A percentile compares a stretch with the other conserved stretches of the same genome.
Evolutionary conservation across 2,888 invertebrate species (phyloP).

Genomic region (Plusia festucae): DNA sequence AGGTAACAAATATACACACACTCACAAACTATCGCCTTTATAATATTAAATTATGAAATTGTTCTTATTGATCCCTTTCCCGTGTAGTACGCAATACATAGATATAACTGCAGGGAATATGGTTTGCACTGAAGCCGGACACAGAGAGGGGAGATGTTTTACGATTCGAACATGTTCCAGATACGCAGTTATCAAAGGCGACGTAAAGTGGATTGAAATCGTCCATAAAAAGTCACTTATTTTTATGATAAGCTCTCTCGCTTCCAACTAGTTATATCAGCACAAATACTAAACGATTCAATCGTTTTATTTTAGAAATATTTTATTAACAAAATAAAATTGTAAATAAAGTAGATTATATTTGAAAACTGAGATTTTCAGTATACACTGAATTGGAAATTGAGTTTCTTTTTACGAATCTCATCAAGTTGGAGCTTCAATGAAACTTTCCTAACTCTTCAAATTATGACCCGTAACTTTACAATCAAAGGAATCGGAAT

Average conservation of each 20-base stretch:
- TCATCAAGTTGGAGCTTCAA: conserved; percentile 39
- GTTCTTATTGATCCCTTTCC: background rate
- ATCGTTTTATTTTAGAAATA: background rate
- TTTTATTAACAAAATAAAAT: background rate
- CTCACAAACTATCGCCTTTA: too few species aligned
- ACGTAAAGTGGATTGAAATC: conserved; percentile 52
- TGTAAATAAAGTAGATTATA: background rate
- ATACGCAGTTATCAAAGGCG: conserved; percentile 30
- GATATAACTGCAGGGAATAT: background rate
- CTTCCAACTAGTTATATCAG: conserved; percentile 34
- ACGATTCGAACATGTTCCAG: conserved; percentile 44
- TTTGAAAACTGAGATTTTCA: background rate
- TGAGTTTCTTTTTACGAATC: conserved; percentile 25
- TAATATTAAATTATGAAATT: too few species aligned
- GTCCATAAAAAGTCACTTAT: conserved; percentile 52
- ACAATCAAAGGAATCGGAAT: conserved; percentile 54
- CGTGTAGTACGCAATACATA: background rate
- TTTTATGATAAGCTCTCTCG: conserved; percentile 45
- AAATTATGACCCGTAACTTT: conserved; percentile 51
- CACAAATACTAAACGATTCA: conserved; percentile 20
- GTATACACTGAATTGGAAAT: conserved; percentile 27
- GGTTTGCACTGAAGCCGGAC: conserved; percentile 6
- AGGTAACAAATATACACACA: too few species aligned
- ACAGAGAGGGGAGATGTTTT: conserved; percentile 28
- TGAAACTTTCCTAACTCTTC: conserved; percentile 43